These are phyloP conservation scores for Psephotus haematonotus DNA, from an alignment of 2,113 vertebrate genomes.

Conservation along the genomic window DNA sequence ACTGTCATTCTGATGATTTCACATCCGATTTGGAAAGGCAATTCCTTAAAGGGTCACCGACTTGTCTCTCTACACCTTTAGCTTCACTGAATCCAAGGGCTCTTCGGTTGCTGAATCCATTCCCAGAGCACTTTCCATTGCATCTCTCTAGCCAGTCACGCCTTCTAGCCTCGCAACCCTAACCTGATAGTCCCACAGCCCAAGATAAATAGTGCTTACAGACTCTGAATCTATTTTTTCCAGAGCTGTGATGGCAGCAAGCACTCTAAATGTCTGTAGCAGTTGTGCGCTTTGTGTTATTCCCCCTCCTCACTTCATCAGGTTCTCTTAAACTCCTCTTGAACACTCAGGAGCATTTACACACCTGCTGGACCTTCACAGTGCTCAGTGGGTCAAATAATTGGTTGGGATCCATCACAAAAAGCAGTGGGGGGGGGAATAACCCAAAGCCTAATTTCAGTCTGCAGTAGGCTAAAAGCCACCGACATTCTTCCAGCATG, in stretches of 20 bases:
- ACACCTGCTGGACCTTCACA: neutral
- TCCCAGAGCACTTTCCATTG: neutral
- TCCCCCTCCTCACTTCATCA: neutral
- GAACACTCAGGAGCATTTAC: neutral
- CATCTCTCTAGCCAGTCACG: neutral
- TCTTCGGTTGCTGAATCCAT: neutral
- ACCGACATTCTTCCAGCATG: neutral
- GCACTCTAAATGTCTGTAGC: neutral
- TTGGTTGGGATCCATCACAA: neutral
- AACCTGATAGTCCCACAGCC: neutral
- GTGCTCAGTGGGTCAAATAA: neutral
- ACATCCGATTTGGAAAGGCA: slow-evolving; percentile 10
- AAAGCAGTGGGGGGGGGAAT: neutral
- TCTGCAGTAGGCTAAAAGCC: neutral
- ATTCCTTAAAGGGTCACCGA: slow-evolving; percentile 17
- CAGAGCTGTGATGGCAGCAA: neutral
- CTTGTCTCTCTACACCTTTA: slow-evolving; percentile 8
- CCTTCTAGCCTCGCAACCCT: neutral
- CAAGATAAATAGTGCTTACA: neutral
- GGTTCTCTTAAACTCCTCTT: neutral
- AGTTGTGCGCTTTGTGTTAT: neutral
- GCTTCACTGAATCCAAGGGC: neutral
- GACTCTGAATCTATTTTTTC: neutral
- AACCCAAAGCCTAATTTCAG: neutral
- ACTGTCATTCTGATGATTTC: slow-evolving; percentile 11